Evolutionary conservation across 2,113 vertebrate species (phyloP).

Genomic region (Hippocampus zosterae): DNA sequence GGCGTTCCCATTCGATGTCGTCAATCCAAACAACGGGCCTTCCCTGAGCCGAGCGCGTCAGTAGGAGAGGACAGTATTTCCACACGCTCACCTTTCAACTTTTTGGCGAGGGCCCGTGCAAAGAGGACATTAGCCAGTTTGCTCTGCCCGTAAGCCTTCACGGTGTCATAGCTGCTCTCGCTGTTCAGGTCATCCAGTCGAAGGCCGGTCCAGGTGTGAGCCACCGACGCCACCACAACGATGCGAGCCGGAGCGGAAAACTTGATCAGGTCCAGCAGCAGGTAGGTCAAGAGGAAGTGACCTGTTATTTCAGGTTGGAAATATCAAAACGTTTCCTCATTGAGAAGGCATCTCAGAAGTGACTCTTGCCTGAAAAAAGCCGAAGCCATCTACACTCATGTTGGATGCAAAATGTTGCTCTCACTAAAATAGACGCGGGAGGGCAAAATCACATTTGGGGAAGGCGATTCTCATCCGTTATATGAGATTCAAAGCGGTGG

Average conservation of each 20-base stretch:
- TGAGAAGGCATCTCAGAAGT: not conserved
- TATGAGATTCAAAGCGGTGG: not conserved
- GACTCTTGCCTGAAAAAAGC: not conserved
- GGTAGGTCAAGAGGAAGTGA: constrained; percentile 72
- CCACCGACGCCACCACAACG: constrained; percentile 70
- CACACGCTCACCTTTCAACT: constrained; percentile 55
- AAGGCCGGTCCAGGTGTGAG: constrained; percentile 72
- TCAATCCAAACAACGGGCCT: too few relatives aligned
- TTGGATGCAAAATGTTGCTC: not conserved
- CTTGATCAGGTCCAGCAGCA: constrained; percentile 73
- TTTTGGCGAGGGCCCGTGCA: constrained; percentile 62
- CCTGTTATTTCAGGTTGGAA: constrained; percentile 45
- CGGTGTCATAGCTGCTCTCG: constrained; percentile 67
- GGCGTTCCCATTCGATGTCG: too few relatives aligned
- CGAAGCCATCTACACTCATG: not conserved
- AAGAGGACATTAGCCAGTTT: constrained; percentile 76
- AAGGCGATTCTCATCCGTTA: not conserved
- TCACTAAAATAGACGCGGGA: too few relatives aligned
- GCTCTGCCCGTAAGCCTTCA: constrained; percentile 77
- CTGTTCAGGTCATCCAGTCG: constrained; percentile 75
- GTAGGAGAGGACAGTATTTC: not conserved
- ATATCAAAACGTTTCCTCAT: not conserved
- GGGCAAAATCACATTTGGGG: not conserved
- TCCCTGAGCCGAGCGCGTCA: not conserved
- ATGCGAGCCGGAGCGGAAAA: constrained; percentile 68